A percentile compares a stretch with the other conserved stretches of the same genome.
Evolutionary conservation across 2,113 vertebrate species (phyloP).

Genomic region (Machaerirhynchus nigripectus): DNA sequence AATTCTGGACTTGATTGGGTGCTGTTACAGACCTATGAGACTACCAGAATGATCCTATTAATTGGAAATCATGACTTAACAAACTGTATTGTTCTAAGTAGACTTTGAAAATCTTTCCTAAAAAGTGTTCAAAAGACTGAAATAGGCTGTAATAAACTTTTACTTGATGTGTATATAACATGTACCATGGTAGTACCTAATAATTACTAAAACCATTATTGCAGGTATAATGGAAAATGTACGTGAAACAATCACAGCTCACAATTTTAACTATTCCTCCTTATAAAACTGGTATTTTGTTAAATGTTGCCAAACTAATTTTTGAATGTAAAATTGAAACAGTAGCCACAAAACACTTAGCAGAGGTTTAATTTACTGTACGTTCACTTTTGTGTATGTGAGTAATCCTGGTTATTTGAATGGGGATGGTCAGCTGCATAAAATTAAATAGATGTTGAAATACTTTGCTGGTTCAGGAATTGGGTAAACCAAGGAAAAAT

Average conservation of each 20-base stretch:
- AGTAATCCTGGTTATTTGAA: neutral
- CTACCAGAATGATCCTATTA: neutral
- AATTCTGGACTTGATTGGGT: neutral
- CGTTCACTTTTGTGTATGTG: neutral
- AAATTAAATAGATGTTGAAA: neutral
- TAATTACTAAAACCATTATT: neutral
- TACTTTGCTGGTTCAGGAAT: neutral
- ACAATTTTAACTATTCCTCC: neutral
- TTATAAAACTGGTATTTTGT: neutral
- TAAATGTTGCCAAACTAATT: neutral
- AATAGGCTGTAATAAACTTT: neutral
- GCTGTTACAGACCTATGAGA: neutral
- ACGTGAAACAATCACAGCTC: neutral
- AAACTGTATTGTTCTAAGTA: neutral
- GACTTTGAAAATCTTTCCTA: neutral
- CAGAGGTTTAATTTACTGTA: neutral
- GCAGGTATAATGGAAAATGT: neutral
- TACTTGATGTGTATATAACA: neutral
- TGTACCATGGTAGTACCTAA: neutral
- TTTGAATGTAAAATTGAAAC: neutral
- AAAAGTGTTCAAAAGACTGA: neutral
- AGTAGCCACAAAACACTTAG: neutral
- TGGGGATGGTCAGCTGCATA: neutral
- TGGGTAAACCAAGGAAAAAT: neutral
- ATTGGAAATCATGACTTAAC: neutral